These are phyloP conservation scores for Cryptosula pallasiana DNA, from an alignment of 2,888 invertebrate species.

Conservation along the genomic window DNA sequence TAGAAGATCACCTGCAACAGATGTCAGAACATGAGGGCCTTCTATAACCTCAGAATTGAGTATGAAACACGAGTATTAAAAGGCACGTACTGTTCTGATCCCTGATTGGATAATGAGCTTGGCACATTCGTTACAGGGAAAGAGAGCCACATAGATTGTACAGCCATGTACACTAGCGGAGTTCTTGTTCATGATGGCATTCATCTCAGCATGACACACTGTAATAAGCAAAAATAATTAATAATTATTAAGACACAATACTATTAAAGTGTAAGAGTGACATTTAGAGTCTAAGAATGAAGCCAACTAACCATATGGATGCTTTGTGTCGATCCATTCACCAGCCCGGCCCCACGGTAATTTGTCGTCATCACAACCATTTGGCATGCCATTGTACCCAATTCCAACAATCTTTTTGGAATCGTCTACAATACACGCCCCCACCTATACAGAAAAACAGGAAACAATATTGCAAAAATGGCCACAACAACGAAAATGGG, in stretches of 20 bases:
- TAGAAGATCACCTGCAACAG: conserved; percentile 60
- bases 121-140: conserved; percentile 96
- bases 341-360: conserved; percentile 80
- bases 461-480: no score
- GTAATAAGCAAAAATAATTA: conserved; percentile 29
- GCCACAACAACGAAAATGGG: not conserved
- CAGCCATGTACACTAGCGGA: conserved; percentile 70
- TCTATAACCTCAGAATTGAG: no score
- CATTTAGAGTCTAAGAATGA: no score
- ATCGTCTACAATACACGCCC: conserved; percentile 85
- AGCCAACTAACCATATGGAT: conserved; percentile 68
- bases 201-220: conserved; percentile 98
- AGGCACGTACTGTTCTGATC: conserved; percentile 60
- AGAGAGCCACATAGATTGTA: conserved; percentile 79
- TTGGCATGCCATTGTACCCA: conserved; percentile 97
- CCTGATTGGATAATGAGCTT: conserved; percentile 93
- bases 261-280: no score
- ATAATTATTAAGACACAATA: no score
- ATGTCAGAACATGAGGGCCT: not conserved
- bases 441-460: conserved; percentile 56
- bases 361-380: conserved; percentile 74
- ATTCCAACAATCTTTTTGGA: conserved; percentile 83
- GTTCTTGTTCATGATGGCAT: conserved; percentile 90
- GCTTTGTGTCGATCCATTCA: conserved; percentile 68
- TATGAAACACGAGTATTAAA: no score